These are phyloP conservation scores for Lepeophtheirus nordmannii DNA, from an alignment of 2,888 invertebrate genomes.

Conservation along the genomic window DNA sequence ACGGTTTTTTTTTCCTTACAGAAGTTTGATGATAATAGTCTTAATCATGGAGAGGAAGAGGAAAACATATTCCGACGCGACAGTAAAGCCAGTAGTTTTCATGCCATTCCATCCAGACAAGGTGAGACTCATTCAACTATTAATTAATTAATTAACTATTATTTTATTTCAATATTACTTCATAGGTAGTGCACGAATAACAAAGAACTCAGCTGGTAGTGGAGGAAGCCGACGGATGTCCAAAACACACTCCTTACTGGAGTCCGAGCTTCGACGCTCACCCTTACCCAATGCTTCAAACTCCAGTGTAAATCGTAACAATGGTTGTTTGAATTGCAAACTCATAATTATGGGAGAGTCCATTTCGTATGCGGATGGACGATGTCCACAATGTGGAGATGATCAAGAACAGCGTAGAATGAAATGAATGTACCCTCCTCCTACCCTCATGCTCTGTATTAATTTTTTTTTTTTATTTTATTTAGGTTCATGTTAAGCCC, in stretches of 20 bases:
- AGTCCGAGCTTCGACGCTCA: not conserved
- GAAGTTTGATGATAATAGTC: too few relatives aligned
- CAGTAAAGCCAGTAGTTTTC: too few relatives aligned
- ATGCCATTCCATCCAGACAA: too few relatives aligned
- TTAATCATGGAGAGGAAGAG: too few relatives aligned
- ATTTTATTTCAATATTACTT: too few relatives aligned
- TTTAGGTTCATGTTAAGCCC: too few relatives aligned
- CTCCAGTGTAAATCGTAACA: not conserved
- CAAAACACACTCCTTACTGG: not conserved
- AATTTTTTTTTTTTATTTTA: too few relatives aligned
- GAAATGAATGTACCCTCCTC: not conserved
- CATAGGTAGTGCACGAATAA: not conserved
- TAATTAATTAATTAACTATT: too few relatives aligned
- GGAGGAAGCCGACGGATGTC: not conserved
- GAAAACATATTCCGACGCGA: too few relatives aligned
- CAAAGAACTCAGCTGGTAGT: not conserved
- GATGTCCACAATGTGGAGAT: not conserved
- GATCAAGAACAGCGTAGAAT: not conserved
- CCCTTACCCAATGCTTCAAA: not conserved
- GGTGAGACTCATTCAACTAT: too few relatives aligned
- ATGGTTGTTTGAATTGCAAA: not conserved
- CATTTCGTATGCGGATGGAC: not conserved
- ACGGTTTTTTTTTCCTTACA: too few relatives aligned
- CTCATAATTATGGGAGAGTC: slow-evolving; percentile 1
- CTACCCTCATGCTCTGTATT: too few relatives aligned